phyloP scores from a whole-genome alignment of 2,888 invertebrate genomes.

The Tanytarsus gracilentus region DNA sequence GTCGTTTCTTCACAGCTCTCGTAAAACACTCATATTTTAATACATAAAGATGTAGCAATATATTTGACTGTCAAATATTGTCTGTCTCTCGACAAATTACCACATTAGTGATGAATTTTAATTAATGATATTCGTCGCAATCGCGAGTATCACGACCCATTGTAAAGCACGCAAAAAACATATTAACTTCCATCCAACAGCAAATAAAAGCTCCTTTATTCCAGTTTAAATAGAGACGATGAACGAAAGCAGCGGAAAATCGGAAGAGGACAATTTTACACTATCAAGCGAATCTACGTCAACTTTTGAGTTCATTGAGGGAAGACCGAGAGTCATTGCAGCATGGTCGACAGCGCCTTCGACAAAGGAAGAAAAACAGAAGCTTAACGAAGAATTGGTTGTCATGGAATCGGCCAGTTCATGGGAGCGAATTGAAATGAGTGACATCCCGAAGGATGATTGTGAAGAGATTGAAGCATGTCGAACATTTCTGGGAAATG shows the following conservation, averaged over 20 bases:
- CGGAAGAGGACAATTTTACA: background rate
- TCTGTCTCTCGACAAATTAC: no score
- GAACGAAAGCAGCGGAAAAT: background rate
- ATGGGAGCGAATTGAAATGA: constrained; percentile 44
- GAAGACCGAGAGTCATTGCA: background rate
- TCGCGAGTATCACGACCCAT: no score
- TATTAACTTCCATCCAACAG: no score
- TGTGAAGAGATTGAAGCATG: constrained; percentile 43
- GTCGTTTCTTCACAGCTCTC: no score
- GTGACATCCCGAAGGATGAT: constrained; percentile 43
- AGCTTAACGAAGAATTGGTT: constrained; percentile 54
- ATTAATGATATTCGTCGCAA: no score
- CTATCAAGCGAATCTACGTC: constrained; percentile 31
- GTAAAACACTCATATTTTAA: no score
- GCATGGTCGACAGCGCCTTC: constrained; percentile 26
- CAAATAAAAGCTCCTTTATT: no score
- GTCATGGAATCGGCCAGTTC: constrained; percentile 54
- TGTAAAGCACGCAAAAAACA: no score
- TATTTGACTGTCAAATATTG: no score
- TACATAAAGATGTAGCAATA: no score
- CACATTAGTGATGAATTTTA: no score
- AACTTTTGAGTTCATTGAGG: constrained; percentile 32
- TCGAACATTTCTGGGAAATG: constrained; percentile 43
- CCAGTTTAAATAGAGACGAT: no score
- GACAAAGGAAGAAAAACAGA: constrained; percentile 52